Conservation (phyloP, 2,797 vertebrate genomes). For the Cephalopachus bancanus region DNA sequence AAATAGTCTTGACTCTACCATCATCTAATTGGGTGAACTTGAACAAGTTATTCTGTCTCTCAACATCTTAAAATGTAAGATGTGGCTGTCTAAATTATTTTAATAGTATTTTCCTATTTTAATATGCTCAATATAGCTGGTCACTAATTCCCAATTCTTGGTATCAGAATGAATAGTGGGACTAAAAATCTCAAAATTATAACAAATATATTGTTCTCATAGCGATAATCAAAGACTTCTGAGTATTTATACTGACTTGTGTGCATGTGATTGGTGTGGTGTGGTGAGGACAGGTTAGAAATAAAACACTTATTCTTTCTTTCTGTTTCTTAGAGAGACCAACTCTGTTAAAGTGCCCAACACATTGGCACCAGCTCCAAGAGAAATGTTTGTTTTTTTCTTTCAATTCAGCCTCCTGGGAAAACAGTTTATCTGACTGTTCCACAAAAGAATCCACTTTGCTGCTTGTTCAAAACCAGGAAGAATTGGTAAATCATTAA, state of each 20-base stretch:
- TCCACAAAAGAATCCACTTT: conserved; percentile 21
- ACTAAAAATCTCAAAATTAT: background rate
- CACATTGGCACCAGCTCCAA: accelerated
- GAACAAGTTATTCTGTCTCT: background rate
- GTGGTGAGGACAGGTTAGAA: background rate
- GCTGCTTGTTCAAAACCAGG: conserved; percentile 62
- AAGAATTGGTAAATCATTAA: conserved; percentile 65
- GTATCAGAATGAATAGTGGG: background rate
- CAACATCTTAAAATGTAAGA: background rate
- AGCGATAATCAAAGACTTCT: background rate
- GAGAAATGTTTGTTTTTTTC: conserved; percentile 50
- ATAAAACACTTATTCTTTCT: background rate
- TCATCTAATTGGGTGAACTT: background rate
- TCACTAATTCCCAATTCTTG: background rate
- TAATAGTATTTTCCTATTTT: background rate
- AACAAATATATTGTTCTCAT: background rate
- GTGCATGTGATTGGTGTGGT: background rate
- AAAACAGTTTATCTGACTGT: background rate
- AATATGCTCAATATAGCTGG: background rate
- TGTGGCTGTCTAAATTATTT: background rate
- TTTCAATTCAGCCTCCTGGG: accelerated
- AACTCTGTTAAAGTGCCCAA: background rate
- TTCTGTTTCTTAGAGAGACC: conserved; percentile 16
- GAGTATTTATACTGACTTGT: background rate
- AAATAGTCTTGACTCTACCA: background rate